These are phyloP conservation scores for Plecturocebus donacophilus DNA, from an alignment of 2,113 vertebrate genomes.

Conservation along the genomic window DNA sequence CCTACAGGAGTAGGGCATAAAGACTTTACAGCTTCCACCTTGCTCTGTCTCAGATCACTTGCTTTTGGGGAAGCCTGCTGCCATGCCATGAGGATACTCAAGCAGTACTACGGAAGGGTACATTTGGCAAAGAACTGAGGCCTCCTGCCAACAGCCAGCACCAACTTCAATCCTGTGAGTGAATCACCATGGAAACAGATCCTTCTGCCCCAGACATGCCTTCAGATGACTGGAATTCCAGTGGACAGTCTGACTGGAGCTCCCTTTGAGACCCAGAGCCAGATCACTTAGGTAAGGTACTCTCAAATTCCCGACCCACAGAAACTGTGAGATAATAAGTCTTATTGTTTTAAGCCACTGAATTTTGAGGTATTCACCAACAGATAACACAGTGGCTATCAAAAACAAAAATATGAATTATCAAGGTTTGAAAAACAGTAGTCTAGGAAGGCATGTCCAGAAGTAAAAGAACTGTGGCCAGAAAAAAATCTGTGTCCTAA, in stretches of 20 bases:
- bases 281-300: neutral
- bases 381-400: neutral
- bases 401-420: neutral
- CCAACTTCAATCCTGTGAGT: rapidly evolving
- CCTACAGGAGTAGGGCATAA: neutral
- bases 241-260: too few relatives aligned
- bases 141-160: neutral
- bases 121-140: neutral
- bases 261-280: neutral
- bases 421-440: neutral
- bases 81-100: neutral
- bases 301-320: neutral
- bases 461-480: neutral
- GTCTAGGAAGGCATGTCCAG: neutral
- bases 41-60: neutral
- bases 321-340: neutral
- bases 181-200: neutral
- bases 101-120: neutral
- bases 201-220: neutral
- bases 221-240: neutral
- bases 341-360: neutral
- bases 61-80: neutral
- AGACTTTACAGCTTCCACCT: neutral
- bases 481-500: neutral
- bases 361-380: neutral